Evolutionary conservation across 35 echinoderm and acorn worm species (phyloP), one percentile per base, ranked within the genome.

Genomic region (Lytechinus variegatus): DNA sequence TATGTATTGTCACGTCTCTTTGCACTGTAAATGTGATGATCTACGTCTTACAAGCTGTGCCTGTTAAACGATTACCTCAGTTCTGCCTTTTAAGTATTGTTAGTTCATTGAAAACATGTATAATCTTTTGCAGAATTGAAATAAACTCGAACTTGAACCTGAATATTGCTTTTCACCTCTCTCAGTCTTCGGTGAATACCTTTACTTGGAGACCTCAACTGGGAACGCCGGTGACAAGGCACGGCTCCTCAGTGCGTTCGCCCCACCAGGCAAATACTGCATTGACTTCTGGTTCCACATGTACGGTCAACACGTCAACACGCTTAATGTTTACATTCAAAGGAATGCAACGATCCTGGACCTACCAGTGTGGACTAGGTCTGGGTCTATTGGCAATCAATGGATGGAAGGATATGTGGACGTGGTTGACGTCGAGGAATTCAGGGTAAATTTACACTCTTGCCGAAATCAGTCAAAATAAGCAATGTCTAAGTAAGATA

Each of bases 251-350:
- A 94, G 94, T 52, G 94, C 96, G 13, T 52, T 96, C 1, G 53
- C 97, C 54, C 28, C 87, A 33, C 97, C 97, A 14, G 87, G 33
- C 27, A 90, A 44, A 52, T 90, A 90, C 57, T 97, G 98, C 33
- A 10, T 99, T n/a, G 92, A 96, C 13, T 96, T 99, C 92, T 99
- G 98, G 98, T 99, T 97, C 54, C 97, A 97, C 51, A 97, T 97
- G 95, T 96, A 87, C 52, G 97, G 98, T 11, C 87, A 96, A 9
- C 89, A 87, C 52, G 89, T 99, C 12, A 96, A 94, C 28, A 96
- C 95, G 9, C 95, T 99, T 16, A 96, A 95, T 27, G 51, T 96
- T 0, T 94, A 96, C 8, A 57, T 92, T 2, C 71, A 54, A 54
- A 27, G 33, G 12, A 57, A 94, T 56, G 96, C 89, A 4, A 61